These are phyloP conservation scores for Zaprionus nigranus DNA, from an alignment of 1,140 invertebrate species.

Conservation along the genomic window DNA sequence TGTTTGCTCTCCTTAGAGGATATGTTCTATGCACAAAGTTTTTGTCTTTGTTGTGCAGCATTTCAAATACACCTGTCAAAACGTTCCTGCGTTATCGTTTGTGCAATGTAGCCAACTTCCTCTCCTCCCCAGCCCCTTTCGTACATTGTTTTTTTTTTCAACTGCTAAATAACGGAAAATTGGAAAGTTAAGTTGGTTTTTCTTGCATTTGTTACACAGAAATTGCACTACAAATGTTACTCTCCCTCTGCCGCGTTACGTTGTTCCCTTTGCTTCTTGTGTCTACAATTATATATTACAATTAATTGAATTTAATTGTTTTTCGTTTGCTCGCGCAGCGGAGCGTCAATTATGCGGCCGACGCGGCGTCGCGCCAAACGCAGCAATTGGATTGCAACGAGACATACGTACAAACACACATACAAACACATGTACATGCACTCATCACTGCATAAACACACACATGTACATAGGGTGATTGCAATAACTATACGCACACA, in stretches of 20 bases:
- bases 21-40: conserved; percentile 38
- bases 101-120: not conserved
- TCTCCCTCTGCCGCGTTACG: not conserved
- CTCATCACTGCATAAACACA: not conserved
- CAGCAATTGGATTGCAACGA: conserved; percentile 76
- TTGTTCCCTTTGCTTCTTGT: conserved; percentile 15
- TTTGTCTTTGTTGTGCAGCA: not conserved
- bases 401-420: conserved; percentile 24
- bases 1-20: not conserved
- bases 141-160: conserved; percentile 42
- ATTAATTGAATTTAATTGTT: conserved; percentile 83
- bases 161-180: conserved; percentile 22
- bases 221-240: conserved; percentile 28
- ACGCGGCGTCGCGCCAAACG: conserved; percentile 43
- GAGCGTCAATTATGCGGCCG: conserved; percentile 70
- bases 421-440: conserved; percentile 11
- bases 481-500: conserved; percentile 5
- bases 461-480: not conserved
- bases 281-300: conserved; percentile 56
- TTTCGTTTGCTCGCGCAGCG: conserved; percentile 66
- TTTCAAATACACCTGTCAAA: conserved; percentile 29
- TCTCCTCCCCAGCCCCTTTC: not conserved
- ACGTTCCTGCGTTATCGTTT: not conserved
- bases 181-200: conserved; percentile 3
- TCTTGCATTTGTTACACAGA: conserved; percentile 57